These are phyloP conservation scores for Pterois miles DNA, from an alignment of 2,797 vertebrate genomes.

Conservation along the genomic window DNA sequence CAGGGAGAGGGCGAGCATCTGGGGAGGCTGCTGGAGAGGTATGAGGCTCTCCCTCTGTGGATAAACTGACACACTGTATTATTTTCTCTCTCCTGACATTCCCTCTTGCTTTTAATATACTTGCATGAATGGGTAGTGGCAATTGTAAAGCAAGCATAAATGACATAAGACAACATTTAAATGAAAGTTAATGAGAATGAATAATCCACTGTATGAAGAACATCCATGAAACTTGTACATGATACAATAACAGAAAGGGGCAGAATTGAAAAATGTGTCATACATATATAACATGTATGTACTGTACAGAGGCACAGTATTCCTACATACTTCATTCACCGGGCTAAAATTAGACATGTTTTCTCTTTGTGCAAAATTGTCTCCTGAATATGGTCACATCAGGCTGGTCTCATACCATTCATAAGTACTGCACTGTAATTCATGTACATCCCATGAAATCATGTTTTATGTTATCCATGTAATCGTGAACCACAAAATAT, in stretches of 20 bases:
- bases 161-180: neutral
- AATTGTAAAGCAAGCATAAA: neutral
- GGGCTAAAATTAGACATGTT: neutral
- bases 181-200: neutral
- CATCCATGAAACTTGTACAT: neutral
- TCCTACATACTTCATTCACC: neutral
- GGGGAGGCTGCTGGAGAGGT: slow-evolving; percentile 41
- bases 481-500: too few relatives aligned
- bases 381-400: too few relatives aligned
- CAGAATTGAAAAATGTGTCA: neutral
- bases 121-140: neutral
- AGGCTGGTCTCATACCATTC: too few relatives aligned
- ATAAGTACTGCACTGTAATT: too few relatives aligned
- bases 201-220: neutral
- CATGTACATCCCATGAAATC: too few relatives aligned
- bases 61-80: slow-evolving; percentile 40
- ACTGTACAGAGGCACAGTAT: neutral
- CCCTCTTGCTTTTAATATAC: neutral
- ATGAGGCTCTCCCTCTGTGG: slow-evolving; percentile 25
- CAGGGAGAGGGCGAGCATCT: slow-evolving; percentile 42
- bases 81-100: neutral
- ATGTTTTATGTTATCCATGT: too few relatives aligned
- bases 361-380: neutral
- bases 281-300: neutral
- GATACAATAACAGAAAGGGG: neutral